Conservation (phyloP, 2,888 invertebrate species). For the Megalurothrips usitatus region DNA sequence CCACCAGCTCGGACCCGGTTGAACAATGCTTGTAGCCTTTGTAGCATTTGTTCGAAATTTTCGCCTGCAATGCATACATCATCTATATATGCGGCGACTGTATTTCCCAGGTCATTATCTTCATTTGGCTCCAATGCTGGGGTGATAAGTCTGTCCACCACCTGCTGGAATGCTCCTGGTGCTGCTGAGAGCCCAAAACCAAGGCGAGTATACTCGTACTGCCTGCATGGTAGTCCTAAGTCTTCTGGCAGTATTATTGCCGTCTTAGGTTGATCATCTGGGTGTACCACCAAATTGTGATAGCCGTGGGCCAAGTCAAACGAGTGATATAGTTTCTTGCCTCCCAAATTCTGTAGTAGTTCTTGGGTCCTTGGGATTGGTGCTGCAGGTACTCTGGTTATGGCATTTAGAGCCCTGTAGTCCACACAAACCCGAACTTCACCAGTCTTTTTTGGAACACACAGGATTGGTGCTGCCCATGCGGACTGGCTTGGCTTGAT, state of each 20-base stretch:
- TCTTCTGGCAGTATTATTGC: slow-evolving; percentile 28
- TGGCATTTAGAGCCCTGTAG: slow-evolving; percentile 38
- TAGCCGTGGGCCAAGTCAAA: no score
- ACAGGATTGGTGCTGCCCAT: slow-evolving; percentile 41
- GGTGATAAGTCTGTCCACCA: not conserved
- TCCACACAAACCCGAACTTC: slow-evolving; percentile 38
- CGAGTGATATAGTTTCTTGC: slow-evolving; percentile 25
- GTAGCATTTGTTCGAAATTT: slow-evolving; percentile 27
- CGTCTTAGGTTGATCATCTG: slow-evolving; percentile 27
- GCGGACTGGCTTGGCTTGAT: slow-evolving; percentile 39
- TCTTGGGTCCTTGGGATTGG: slow-evolving; percentile 40
- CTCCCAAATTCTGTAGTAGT: slow-evolving; percentile 35
- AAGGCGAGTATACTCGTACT: not conserved
- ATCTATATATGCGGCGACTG: slow-evolving; percentile 31
- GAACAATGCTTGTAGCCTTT: slow-evolving; percentile 27
- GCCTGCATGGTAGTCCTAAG: not conserved
- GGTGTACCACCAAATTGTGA: slow-evolving; percentile 28
- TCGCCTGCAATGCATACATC: slow-evolving; percentile 31
- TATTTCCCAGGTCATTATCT: not conserved
- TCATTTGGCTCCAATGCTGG: not conserved
- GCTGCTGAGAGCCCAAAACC: not conserved
- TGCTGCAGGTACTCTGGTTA: slow-evolving; percentile 38
- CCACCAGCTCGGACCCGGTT: slow-evolving; percentile 1
- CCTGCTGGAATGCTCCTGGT: not conserved
- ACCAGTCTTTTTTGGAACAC: slow-evolving; percentile 41